Evolutionary conservation across 2,888 invertebrate species (phyloP).

Genomic region (Cinara cedri): DNA sequence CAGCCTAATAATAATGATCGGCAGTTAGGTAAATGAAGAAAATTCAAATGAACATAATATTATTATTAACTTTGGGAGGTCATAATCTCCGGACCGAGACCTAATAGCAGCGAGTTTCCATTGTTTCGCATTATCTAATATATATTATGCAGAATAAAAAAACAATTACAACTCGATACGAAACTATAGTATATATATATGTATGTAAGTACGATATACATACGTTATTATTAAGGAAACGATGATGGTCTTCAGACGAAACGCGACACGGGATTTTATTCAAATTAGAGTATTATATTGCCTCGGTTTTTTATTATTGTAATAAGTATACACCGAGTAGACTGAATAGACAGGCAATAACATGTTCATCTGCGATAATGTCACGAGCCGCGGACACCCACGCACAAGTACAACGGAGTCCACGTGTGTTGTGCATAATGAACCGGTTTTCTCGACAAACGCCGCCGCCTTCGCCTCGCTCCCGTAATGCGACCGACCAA

Average conservation of each 20-base stretch:
- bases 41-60: too few relatives aligned
- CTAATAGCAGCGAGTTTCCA: not conserved
- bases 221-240: too few relatives aligned
- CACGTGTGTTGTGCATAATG: not conserved
- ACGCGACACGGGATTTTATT: conserved; percentile 15
- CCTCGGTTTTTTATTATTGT: not conserved
- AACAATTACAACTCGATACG: not conserved
- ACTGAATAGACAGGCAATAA: conserved; percentile 11
- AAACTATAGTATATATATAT: too few relatives aligned
- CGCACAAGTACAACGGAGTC: conserved; percentile 15
- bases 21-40: too few relatives aligned
- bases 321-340: not conserved
- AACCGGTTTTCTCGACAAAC: conserved; percentile 31
- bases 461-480: not conserved
- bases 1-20: too few relatives aligned
- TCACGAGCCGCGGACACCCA: conserved; percentile 51
- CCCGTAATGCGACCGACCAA: not conserved
- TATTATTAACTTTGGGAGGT: too few relatives aligned
- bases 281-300: not conserved
- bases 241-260: not conserved
- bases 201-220: too few relatives aligned
- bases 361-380: conserved; percentile 48
- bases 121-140: not conserved
- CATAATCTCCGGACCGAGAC: not conserved
- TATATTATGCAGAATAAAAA: not conserved